Evolutionary conservation across 1,140 invertebrate species (phyloP), one percentile per base, ranked within the genome.

Genomic region (Drosophila pseudoobscura): DNA sequence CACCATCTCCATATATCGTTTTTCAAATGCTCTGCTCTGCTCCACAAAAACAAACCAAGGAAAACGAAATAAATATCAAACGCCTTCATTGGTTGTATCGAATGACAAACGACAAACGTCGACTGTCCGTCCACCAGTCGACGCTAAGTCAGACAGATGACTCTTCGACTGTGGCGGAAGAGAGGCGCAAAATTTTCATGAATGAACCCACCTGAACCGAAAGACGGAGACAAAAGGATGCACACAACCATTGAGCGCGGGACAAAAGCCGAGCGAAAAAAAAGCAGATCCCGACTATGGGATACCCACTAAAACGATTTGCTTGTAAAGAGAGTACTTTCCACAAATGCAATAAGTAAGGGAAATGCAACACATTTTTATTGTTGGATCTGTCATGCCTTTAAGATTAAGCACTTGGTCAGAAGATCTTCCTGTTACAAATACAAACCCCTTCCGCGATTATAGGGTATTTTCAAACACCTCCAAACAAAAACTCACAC

Each of bases 71-170:
- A 69, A 49, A 70, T 69, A 70, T 70, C 66, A 69, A 74, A 87
- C 82, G 82, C 78, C 82, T 78, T 87, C 82, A 60, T 47, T 61
- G 69, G 59, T 69, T 63, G 69, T 68, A 87, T 87, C 75, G 53
- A 75, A 82, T 87, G 82, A 87, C 82, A 85, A 87, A 85, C 74
- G 82, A 85, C 77, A 85, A 45, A 59, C 63, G 59, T 62, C 57
- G 64, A 39, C 35, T 39, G 46, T 63, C 39, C 35, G 26, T 7
- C 29, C 24, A 26, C 29, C 15, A 52, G 68, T 59, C 44, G 46
- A 17, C 60, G 35, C 50, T 80, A 80, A 84, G 76, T 66, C 80
- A 76, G 69, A 85, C 79, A 77, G 73, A 84, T 84, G 80, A 84
- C 71, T 76, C 41, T 54, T 39, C 7, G 15, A 24, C 29, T 29